Conservation (phyloP, 2,888 invertebrate species). For the Brenthis daphne region DNA sequence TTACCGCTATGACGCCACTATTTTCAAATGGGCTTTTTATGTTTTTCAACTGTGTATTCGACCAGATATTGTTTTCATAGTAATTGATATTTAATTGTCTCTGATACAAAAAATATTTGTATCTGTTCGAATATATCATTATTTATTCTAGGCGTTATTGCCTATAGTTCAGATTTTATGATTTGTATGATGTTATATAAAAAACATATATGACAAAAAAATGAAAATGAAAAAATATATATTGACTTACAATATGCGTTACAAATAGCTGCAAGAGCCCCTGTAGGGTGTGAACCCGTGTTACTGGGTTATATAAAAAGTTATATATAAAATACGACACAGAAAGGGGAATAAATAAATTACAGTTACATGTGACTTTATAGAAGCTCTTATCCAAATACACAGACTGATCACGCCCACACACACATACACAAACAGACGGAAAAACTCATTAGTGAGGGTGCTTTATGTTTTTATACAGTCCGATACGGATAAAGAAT, state of each 20-base stretch:
- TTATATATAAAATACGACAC: neutral
- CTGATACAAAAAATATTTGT: neutral
- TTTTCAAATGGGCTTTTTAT: slow-evolving; percentile 54
- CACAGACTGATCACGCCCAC: neutral
- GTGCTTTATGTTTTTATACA: slow-evolving; percentile 19
- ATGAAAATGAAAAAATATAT: too few relatives aligned
- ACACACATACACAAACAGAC: neutral
- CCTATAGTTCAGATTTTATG: neutral
- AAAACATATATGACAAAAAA: too few relatives aligned
- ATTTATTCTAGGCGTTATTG: slow-evolving; percentile 6
- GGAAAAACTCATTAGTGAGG: slow-evolving; percentile 18
- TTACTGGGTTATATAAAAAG: too few relatives aligned
- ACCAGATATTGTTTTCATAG: slow-evolving; percentile 23
- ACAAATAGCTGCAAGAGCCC: too few relatives aligned
- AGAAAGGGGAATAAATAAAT: slow-evolving; percentile 3
- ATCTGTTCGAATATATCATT: slow-evolving; percentile 2
- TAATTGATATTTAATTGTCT: slow-evolving; percentile 32
- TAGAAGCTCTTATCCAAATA: neutral
- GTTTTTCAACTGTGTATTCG: slow-evolving; percentile 39
- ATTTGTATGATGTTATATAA: neutral
- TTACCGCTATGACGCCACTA: slow-evolving; percentile 55
- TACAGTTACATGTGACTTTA: neutral
- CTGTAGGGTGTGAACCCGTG: too few relatives aligned
- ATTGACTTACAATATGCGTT: too few relatives aligned
- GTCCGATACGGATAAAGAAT: slow-evolving; percentile 29